These are phyloP conservation scores for Ovibos moschatus DNA, from an alignment of 2,113 vertebrate genomes.

Conservation along the genomic window DNA sequence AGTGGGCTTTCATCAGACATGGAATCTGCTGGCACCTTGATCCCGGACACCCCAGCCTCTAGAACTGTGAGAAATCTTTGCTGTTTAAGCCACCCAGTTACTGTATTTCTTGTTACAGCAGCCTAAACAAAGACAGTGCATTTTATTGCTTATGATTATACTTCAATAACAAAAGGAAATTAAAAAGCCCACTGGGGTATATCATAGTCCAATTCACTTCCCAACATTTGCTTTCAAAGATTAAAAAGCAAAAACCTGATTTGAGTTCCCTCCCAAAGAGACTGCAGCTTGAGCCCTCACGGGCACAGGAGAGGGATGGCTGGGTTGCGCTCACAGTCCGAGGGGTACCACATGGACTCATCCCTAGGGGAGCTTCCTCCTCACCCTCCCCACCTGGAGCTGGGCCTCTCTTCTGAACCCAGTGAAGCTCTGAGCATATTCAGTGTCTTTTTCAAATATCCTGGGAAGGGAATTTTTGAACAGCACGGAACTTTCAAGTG, in stretches of 20 bases:
- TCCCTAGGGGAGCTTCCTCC: not conserved
- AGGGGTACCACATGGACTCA: not conserved
- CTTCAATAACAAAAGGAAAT: not conserved
- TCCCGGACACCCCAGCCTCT: not conserved
- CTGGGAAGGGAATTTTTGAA: not conserved
- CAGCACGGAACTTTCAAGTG: not conserved
- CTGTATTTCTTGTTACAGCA: not conserved
- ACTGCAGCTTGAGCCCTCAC: not conserved
- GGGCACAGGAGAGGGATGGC: not conserved
- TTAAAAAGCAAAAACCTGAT: not conserved
- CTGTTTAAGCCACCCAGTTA: not conserved
- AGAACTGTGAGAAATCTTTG: not conserved
- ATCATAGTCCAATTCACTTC: not conserved
- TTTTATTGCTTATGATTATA: not conserved
- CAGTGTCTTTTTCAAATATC: not conserved
- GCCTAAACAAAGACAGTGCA: not conserved
- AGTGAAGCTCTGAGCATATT: not conserved
- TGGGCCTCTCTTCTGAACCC: not conserved
- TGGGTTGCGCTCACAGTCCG: not conserved
- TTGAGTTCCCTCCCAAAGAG: not conserved
- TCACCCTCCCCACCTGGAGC: not conserved
- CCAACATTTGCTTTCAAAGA: not conserved
- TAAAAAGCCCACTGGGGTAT: not conserved
- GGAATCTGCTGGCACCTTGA: not conserved
- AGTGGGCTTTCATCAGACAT: not conserved